phyloP scores from a whole-genome alignment of 2,888 invertebrate genomes.

The Lasioglossum lativentre region DNA sequence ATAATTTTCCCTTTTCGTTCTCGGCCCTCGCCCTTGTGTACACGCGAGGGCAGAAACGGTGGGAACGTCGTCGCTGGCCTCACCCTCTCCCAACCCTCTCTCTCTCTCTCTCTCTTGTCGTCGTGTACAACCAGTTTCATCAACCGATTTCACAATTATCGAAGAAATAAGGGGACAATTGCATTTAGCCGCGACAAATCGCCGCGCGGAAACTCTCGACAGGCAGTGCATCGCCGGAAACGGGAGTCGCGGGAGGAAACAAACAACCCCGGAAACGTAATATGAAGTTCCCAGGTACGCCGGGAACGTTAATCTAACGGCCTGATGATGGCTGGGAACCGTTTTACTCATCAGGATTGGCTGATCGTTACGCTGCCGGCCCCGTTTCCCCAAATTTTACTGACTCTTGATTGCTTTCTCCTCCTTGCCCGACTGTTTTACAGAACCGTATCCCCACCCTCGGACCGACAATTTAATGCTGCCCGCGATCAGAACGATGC shows the following conservation, averaged over 20 bases:
- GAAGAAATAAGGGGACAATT: slow-evolving; percentile 74
- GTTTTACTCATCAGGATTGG: slow-evolving; percentile 63
- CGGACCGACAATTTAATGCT: slow-evolving; percentile 29
- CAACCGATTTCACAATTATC: slow-evolving; percentile 73
- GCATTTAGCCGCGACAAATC: slow-evolving; percentile 74
- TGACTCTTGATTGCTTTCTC: slow-evolving; percentile 56
- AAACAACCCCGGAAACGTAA: slow-evolving; percentile 70
- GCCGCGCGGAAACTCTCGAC: slow-evolving; percentile 41
- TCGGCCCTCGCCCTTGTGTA: slow-evolving; percentile 5
- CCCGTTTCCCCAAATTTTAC: slow-evolving; percentile 46
- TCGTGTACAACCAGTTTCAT: slow-evolving; percentile 58
- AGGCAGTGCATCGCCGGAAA: slow-evolving; percentile 57
- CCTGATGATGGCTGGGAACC: slow-evolving; percentile 49
- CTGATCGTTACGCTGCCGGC: slow-evolving; percentile 29
- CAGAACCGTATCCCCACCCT: slow-evolving; percentile 2
- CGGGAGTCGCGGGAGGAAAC: slow-evolving; percentile 57
- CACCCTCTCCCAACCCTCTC: neutral
- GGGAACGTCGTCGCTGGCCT: neutral
- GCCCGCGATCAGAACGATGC: neutral
- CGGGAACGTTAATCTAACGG: slow-evolving; percentile 58
- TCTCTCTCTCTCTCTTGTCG: neutral
- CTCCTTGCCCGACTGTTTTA: slow-evolving; percentile 22
- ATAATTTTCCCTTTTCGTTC: slow-evolving; percentile 47
- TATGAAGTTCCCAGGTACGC: slow-evolving; percentile 66
- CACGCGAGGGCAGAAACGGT: slow-evolving; percentile 1